Base-by-base conservation (phyloP, 35 echinoderm and acorn worm genomes). In the Stichopus chloronotus region DNA sequence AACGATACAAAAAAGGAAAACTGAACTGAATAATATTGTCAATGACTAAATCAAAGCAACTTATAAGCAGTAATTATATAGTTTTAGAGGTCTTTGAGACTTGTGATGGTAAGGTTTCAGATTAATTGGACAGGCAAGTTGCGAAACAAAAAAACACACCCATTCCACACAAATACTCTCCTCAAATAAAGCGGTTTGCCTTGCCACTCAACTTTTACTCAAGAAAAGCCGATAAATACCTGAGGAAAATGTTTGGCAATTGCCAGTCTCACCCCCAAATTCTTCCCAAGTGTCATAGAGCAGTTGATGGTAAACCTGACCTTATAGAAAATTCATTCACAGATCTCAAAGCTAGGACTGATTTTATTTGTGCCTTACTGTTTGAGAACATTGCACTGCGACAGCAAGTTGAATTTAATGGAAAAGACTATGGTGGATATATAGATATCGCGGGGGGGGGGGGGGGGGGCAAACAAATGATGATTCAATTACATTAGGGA, bases 191-290 rank as follows among this genome's bases (percentile, higher is more conserved):
- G 20, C 6, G 12, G 8, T 92, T 92, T 60, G 91, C 91, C n/a
- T 59, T 92, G 10, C 63, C 91, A 9, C 55, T 92, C 2, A 76
- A 92, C 16, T 92, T 79, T 72, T 92, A 92, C 22, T 83, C 78
- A 13, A 55, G 78, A 92, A 83, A 83, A 84, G 91, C 91, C 11
- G 83, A 92, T 84, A 30, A 84, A 19, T 83, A 61, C 24, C 8
- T 92, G 23, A 58, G 78, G 12, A 84, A 83, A 16, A 30, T 57
- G 19, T 77, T 91, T 78, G 17, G 52, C 30, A 53, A 54, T 78
- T 16, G 52, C 56, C 69, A 78, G 9, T 79, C 91, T 65, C 77
- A 61, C 25, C 78, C 91, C 19, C 23, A 52, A 24, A 81, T 43
- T 65, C 60, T 92, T 30, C 4, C 57, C 6, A 79, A 63, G 19